phyloP scores from a whole-genome alignment of 2,888 invertebrate genomes.

The Lepidocyrtinus sp. region DNA sequence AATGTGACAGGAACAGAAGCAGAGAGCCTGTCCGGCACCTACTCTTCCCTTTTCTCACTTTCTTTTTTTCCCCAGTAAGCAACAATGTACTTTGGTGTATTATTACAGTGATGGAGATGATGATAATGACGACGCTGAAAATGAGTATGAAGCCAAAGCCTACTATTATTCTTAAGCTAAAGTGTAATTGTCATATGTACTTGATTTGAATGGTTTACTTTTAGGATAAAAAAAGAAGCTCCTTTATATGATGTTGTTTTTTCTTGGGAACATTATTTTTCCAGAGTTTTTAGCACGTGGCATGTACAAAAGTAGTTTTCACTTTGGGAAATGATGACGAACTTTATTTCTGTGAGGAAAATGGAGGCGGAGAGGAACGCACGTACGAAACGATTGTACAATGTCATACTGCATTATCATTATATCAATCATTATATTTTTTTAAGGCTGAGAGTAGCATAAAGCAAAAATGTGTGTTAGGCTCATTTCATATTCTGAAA shows the following conservation, averaged over 20 bases:
- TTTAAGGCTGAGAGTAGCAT: neutral
- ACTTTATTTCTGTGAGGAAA: neutral
- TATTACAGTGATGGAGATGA: slow-evolving; percentile 1
- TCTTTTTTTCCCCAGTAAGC: neutral
- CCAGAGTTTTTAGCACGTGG: slow-evolving; percentile 30
- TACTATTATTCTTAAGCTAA: neutral
- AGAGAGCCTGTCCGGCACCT: slow-evolving; percentile 19
- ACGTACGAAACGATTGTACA: slow-evolving; percentile 2
- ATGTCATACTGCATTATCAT: slow-evolving; percentile 24
- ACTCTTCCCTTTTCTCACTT: slow-evolving; percentile 20
- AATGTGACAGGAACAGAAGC: neutral
- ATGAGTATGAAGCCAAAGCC: neutral
- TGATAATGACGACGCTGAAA: slow-evolving; percentile 41
- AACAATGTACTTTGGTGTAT: slow-evolving; percentile 34
- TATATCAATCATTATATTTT: slow-evolving; percentile 34
- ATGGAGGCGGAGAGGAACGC: slow-evolving; percentile 15
- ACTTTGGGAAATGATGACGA: slow-evolving; percentile 22
- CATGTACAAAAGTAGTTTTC: slow-evolving; percentile 33
- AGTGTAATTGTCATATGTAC: neutral
- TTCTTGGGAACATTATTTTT: neutral
- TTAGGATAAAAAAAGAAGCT: neutral
- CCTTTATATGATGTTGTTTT: neutral
- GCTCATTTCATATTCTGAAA: slow-evolving; percentile 22
- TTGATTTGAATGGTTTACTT: neutral
- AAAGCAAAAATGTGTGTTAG: neutral